Evolutionary conservation across 2,797 vertebrate species (phyloP), one percentile per base, ranked within the genome.

Genomic region (Acanthurus tractus): DNA sequence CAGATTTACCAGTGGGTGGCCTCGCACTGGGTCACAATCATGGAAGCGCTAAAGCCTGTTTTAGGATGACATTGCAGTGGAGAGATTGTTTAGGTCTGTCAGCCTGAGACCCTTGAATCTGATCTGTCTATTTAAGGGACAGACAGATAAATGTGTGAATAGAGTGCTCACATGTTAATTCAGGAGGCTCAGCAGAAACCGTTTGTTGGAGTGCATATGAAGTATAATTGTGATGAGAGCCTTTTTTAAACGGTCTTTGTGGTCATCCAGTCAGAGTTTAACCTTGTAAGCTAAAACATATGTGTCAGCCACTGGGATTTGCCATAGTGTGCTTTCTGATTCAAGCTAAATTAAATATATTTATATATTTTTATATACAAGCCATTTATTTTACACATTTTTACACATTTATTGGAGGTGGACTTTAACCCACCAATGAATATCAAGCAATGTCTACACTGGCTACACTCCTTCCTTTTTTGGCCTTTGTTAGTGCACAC

Each of bases 1-100:
- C 70, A 87, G 77, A 91, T 92, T 90, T 80, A 83, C 64, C 74
- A 83, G 82, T 66, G 62, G 42, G 81, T 89, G 79, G 77, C 63
- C 74, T 76, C 65, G 83, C 49, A 54, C 66, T 40, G 18, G 81
- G 79, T 88, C 67, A 84, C 85, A 49, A 81, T 88, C 64, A 56
- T 62, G 75, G 72, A 49, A 9, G 58, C 67, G 65, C 55, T 54
- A 67, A 64, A 70, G 44, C 65, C 53, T 85, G 34, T 86, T 81
- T 84, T 77, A 59, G 58, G 55, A 67, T 65, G 71, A 63, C 17
- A 36, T 65, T 79, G 65, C n/a, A 54, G 49, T 65, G 6, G 48
- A 58, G 18, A 44, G 46, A 69, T 69, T 69, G 17, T 75, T 76
- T 78, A 63, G 23, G 45, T 78, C 23, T 50, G 1, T 66, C 34